phyloP scores from a whole-genome alignment of 2,797 vertebrate genomes.

The Phataginus tetradactyla region DNA sequence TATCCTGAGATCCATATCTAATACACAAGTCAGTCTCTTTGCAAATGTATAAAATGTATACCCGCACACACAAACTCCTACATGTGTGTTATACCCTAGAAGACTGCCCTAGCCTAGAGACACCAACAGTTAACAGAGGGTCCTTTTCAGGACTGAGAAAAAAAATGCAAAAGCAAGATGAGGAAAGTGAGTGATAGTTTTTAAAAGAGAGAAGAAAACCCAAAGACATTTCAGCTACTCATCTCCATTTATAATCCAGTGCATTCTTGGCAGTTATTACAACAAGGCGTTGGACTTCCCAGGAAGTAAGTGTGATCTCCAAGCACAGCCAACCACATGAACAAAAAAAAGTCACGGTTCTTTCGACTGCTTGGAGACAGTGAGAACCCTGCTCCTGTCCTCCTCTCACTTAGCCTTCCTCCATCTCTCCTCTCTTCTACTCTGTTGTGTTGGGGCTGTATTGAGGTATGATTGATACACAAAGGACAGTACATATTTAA shows the following conservation, averaged over 20 bases:
- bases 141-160: not conserved
- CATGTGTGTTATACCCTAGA: not conserved
- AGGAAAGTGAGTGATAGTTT: not conserved
- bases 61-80: fast-evolving
- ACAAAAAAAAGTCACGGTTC: not conserved
- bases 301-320: not conserved
- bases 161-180: not conserved
- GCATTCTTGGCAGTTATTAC: not conserved
- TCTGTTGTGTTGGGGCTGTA: not conserved
- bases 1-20: not conserved
- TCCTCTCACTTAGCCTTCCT: not conserved
- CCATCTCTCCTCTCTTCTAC: not conserved
- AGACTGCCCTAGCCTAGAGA: not conserved
- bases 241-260: not conserved
- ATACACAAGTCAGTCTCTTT: not conserved
- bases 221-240: not conserved
- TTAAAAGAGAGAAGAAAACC: not conserved
- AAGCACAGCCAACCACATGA: not conserved
- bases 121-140: not conserved
- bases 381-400: not conserved
- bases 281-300: not conserved
- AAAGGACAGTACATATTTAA: not conserved
- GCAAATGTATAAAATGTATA: not conserved
- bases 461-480: no score
- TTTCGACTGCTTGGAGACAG: not conserved